Conservation (phyloP, 2,888 invertebrate genomes). For the Trissonchulus latispiculum region DNA sequence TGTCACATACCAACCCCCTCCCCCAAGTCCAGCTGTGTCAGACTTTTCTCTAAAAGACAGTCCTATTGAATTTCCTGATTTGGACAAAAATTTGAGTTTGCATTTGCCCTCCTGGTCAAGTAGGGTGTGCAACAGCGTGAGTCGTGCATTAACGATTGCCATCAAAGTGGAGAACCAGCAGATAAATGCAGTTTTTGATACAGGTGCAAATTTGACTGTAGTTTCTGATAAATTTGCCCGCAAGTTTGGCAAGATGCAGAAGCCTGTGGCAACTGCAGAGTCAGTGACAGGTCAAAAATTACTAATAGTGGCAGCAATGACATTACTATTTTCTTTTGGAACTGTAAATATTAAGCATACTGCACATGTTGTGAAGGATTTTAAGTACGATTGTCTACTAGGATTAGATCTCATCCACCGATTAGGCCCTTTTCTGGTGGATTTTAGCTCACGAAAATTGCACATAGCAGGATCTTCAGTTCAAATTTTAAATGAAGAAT, state of each 20-base stretch:
- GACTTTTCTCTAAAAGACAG: too few species aligned
- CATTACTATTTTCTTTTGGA: not conserved
- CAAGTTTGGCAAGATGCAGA: not conserved
- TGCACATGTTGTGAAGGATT: not conserved
- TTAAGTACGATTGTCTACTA: not conserved
- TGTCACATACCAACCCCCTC: too few species aligned
- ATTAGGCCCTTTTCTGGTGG: not conserved
- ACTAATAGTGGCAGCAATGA: not conserved
- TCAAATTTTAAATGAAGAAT: too few species aligned
- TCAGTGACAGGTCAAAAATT: not conserved
- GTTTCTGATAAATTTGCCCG: not conserved
- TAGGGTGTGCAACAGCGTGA: too few species aligned
- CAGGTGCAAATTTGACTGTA: not conserved
- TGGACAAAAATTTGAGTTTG: too few species aligned
- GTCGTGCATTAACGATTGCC: not conserved
- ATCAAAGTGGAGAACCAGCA: not conserved
- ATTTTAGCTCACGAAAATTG: not conserved
- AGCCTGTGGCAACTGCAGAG: not conserved
- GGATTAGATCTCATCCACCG: not conserved
- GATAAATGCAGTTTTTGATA: not conserved
- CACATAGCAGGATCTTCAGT: not conserved
- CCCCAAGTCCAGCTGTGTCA: too few species aligned
- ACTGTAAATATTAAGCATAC: not conserved
- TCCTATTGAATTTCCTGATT: too few species aligned
- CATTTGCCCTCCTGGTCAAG: too few species aligned